phyloP scores from a whole-genome alignment of 37 sponge, comb jelly and placozoan genomes.

The Halisarca cf. caerulea region DNA sequence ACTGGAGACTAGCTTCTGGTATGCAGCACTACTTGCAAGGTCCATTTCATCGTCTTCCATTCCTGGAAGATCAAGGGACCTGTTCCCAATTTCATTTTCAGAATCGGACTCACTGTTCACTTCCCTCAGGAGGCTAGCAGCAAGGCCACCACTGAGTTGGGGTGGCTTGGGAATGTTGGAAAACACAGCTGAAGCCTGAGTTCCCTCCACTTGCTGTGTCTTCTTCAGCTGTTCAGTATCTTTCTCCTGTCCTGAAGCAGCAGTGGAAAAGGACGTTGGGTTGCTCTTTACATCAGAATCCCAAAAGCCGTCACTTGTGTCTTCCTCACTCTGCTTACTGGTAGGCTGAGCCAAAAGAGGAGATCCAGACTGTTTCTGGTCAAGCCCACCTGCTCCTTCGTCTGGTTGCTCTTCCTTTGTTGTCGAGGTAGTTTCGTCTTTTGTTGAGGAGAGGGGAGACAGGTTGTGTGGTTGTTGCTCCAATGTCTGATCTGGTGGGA shows the following conservation, averaged over 20 bases:
- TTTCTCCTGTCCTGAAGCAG: background rate
- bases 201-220: background rate
- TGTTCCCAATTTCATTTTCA: background rate
- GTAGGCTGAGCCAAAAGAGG: no score
- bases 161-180: background rate
- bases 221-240: background rate
- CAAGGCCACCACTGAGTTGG: background rate
- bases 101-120: background rate
- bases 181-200: background rate
- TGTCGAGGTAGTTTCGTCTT: no score
- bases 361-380: no score
- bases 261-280: background rate
- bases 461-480: no score
- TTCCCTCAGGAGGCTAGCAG: background rate
- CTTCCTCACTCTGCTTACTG: no score
- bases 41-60: background rate
- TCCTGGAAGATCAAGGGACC: background rate
- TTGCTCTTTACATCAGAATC: background rate
- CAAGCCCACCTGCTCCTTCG: no score
- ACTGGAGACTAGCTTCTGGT: background rate
- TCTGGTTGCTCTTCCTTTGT: no score
- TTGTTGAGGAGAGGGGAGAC: no score
- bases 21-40: background rate
- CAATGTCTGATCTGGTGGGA: no score
- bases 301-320: background rate